A percentile compares a stretch with the other conserved stretches of the same genome.
phyloP scores from a whole-genome alignment of 2,888 invertebrate genomes.

The Morpho helenor region DNA sequence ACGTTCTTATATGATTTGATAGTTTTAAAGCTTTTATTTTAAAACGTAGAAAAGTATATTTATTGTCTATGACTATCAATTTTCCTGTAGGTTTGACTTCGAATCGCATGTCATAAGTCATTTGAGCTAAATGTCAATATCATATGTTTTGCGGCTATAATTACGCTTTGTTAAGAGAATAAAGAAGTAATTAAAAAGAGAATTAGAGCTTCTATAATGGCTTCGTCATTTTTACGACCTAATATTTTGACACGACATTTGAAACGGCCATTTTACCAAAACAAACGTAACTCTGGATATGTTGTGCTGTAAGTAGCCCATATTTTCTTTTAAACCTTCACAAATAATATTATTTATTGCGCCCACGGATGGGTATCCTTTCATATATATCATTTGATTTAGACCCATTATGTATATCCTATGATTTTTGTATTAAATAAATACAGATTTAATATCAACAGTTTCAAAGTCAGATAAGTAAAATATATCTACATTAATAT shows the following conservation, averaged over 20 bases:
- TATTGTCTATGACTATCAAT: neutral
- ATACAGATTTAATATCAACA: too few relatives aligned
- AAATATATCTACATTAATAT: too few relatives aligned
- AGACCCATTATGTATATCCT: too few relatives aligned
- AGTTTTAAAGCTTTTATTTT: too few relatives aligned
- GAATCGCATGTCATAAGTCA: neutral
- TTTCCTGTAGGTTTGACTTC: neutral
- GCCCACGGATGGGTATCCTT: too few relatives aligned
- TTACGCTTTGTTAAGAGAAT: slow-evolving; percentile 10
- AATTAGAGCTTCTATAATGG: slow-evolving; percentile 43
- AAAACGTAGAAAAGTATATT: too few relatives aligned
- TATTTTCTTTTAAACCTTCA: neutral
- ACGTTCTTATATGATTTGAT: too few relatives aligned
- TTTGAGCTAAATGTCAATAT: slow-evolving; percentile 27
- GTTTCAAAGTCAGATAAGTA: too few relatives aligned
- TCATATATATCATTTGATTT: too few relatives aligned
- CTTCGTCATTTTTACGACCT: slow-evolving; percentile 64
- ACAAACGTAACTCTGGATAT: slow-evolving; percentile 82
- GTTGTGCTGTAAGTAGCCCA: slow-evolving; percentile 82
- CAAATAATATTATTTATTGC: too few relatives aligned
- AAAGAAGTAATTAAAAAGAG: slow-evolving; percentile 19
- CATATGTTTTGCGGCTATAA: slow-evolving; percentile 28
- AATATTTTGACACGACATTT: slow-evolving; percentile 58
- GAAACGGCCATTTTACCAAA: slow-evolving; percentile 61
- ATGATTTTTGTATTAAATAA: too few relatives aligned